phyloP scores from a whole-genome alignment of 2,113 vertebrate species.

The Gulo gulo region DNA sequence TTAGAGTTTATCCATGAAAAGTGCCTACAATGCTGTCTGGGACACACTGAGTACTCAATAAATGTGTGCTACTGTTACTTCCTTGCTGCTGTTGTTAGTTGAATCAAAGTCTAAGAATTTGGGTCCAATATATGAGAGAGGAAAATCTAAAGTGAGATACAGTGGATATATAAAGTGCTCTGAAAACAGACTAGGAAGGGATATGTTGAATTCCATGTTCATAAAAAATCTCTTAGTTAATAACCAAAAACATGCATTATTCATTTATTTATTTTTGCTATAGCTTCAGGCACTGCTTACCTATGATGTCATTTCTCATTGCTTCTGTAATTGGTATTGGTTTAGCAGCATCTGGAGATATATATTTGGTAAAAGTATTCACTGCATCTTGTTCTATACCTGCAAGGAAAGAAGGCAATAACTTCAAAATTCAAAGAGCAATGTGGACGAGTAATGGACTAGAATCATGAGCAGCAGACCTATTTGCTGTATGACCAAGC shows the following conservation, averaged over 20 bases:
- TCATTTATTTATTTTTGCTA: not conserved
- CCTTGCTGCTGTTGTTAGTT: not conserved
- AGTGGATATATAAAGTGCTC: not conserved
- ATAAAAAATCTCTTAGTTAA: conserved; percentile 2
- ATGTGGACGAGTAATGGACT: not conserved
- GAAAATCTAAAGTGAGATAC: not conserved
- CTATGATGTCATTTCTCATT: conserved; percentile 97
- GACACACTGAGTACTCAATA: not conserved
- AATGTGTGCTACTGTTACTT: not conserved
- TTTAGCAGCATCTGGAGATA: conserved; percentile 97
- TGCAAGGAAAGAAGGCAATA: conserved; percentile 73
- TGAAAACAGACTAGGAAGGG: not conserved
- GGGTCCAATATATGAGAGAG: not conserved
- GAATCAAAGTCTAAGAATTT: conserved; percentile 29
- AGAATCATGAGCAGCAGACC: not conserved
- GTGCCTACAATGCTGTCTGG: not conserved
- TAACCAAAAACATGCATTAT: not conserved
- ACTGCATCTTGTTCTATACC: conserved; percentile 99
- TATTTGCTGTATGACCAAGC: not conserved
- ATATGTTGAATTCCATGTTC: not conserved
- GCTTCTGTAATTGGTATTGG: conserved; percentile 97
- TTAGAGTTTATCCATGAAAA: not conserved
- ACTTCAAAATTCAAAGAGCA: conserved; percentile 51
- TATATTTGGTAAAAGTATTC: conserved; percentile 97
- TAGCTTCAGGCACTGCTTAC: conserved; percentile 83